A percentile compares a stretch with the other conserved stretches of the same genome.
phyloP scores from a whole-genome alignment of 2,888 invertebrate species.

The Epistrophe grossulariae region DNA sequence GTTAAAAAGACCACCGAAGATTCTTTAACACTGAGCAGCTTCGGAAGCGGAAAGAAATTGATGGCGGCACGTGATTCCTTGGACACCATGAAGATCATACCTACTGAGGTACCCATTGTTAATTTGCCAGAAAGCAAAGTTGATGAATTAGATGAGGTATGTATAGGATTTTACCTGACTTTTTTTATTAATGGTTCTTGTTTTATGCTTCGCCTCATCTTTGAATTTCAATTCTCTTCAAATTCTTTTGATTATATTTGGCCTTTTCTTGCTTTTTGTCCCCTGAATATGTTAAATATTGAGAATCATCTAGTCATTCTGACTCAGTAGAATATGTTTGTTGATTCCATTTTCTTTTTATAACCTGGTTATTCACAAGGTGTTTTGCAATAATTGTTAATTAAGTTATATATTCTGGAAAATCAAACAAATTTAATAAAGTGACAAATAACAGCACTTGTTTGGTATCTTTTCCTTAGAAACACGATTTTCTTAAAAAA shows the following conservation, averaged over 20 bases:
- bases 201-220: slow-evolving; percentile 17
- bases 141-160: slow-evolving; percentile 78
- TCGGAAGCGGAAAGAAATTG: slow-evolving; percentile 82
- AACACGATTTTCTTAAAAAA: too few relatives aligned
- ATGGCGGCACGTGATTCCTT: slow-evolving; percentile 82
- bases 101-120: slow-evolving; percentile 79
- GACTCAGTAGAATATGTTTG: slow-evolving; percentile 1
- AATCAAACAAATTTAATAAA: too few relatives aligned
- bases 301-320: not conserved
- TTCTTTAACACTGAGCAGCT: slow-evolving; percentile 78
- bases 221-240: slow-evolving; percentile 15
- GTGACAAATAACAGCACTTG: too few relatives aligned
- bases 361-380: not conserved
- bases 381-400: not conserved
- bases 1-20: slow-evolving; percentile 47
- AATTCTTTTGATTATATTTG: not conserved
- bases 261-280: not conserved
- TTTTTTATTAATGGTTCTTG: slow-evolving; percentile 14
- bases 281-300: not conserved
- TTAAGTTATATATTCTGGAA: too few relatives aligned
- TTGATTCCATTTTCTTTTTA: not conserved
- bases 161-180: slow-evolving; percentile 18
- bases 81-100: slow-evolving; percentile 81
- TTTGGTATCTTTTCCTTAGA: too few relatives aligned
- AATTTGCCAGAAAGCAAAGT: slow-evolving; percentile 73